These are phyloP conservation scores for Gymnodraco acuticeps DNA, from an alignment of 2,797 vertebrate species.

Conservation along the genomic window DNA sequence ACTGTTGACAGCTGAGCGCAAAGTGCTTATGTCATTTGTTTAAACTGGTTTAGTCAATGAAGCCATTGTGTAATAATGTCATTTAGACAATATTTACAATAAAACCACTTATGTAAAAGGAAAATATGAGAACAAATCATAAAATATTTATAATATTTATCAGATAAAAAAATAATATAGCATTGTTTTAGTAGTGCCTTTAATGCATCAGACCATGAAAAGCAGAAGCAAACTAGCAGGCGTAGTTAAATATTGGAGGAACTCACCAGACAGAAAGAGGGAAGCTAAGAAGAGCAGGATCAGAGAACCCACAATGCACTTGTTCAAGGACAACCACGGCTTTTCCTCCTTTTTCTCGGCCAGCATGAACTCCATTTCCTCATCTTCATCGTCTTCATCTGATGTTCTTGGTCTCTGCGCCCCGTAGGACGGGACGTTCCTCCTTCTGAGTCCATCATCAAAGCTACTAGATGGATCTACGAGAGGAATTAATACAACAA, in stretches of 20 bases:
- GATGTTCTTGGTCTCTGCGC: slow-evolving; percentile 70
- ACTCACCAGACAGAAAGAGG: slow-evolving; percentile 85
- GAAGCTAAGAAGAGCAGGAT: slow-evolving; percentile 86
- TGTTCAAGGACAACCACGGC: slow-evolving; percentile 79
- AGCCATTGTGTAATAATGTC: background rate
- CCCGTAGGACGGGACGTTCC: slow-evolving; percentile 69
- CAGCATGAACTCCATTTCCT: slow-evolving; percentile 79
- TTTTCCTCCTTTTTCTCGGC: slow-evolving; percentile 77
- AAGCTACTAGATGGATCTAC: slow-evolving; percentile 57
- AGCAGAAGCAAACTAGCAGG: slow-evolving; percentile 24
- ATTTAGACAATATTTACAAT: slow-evolving; percentile 3
- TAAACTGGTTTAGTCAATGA: slow-evolving; percentile 4
- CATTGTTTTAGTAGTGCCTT: too few relatives aligned
- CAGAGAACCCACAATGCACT: slow-evolving; percentile 80
- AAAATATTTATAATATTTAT: background rate
- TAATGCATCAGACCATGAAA: slow-evolving; percentile 1
- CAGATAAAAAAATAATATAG: too few relatives aligned
- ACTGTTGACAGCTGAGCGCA: slow-evolving; percentile 39
- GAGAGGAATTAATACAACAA: slow-evolving; percentile 2
- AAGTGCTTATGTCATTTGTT: slow-evolving; percentile 22
- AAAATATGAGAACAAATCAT: background rate
- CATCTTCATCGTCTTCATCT: slow-evolving; percentile 84
- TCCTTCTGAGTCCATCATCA: slow-evolving; percentile 77
- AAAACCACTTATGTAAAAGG: background rate
- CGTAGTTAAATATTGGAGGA: slow-evolving; percentile 6